Conservation (phyloP, 2,888 invertebrate species). For the Hydrotaea diabolus region DNA sequence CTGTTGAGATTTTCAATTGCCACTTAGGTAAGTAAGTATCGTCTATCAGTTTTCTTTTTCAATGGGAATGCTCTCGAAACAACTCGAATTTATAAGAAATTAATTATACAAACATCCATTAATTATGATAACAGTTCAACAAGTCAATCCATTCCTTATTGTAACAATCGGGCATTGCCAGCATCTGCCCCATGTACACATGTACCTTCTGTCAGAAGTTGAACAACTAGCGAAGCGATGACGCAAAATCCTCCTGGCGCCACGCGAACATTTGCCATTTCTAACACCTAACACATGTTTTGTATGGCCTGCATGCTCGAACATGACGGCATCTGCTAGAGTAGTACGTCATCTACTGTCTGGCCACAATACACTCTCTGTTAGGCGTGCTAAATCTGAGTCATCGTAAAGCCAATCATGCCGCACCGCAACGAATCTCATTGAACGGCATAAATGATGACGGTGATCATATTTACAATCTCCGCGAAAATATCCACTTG, state of each 20-base stretch:
- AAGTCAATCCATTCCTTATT: no score
- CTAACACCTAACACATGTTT: constrained; percentile 7
- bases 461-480: neutral
- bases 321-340: constrained; percentile 21
- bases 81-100: no score
- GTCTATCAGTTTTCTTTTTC: no score
- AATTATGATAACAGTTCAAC: no score
- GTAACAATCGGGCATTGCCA: no score
- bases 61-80: no score
- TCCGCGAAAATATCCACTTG: no score
- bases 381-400: neutral
- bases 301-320: neutral
- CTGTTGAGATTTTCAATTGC: no score
- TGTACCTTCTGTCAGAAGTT: neutral
- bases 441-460: neutral
- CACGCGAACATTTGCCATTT: neutral
- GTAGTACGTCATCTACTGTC: constrained; percentile 9
- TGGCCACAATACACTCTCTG: neutral
- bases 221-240: neutral
- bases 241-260: neutral
- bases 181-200: no score
- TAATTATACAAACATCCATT: no score
- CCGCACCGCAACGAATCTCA: neutral
- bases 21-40: no score
- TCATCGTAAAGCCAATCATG: neutral